Evolutionary conservation across 1,140 invertebrate species (phyloP).

Genomic region (Drosophila athabasca): DNA sequence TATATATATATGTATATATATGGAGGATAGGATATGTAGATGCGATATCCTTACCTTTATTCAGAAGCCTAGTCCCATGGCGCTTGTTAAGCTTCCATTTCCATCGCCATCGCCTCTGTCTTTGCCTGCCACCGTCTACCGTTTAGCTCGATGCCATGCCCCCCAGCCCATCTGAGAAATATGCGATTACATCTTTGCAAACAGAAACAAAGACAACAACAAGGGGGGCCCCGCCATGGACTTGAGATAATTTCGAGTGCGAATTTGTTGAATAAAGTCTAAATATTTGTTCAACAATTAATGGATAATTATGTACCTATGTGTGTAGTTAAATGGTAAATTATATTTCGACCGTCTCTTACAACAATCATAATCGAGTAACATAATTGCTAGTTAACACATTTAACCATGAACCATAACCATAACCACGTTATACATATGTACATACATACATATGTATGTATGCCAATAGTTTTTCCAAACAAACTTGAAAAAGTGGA

Average conservation of each 20-base stretch:
- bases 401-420: too few species aligned
- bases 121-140: too few species aligned
- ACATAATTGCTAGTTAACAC: too few species aligned
- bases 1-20: slow-evolving; percentile 16
- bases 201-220: neutral
- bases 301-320: neutral
- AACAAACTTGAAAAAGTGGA: too few species aligned
- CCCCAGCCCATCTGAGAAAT: slow-evolving; percentile 20
- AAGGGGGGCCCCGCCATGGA: neutral
- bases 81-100: slow-evolving; percentile 11
- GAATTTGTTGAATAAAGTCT: neutral
- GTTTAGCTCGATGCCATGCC: too few species aligned
- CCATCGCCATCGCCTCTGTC: too few species aligned
- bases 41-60: slow-evolving; percentile 2
- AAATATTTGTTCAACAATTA: slow-evolving; percentile 18
- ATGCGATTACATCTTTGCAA: slow-evolving; percentile 17
- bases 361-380: neutral
- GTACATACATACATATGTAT: too few species aligned
- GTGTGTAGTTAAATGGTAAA: too few species aligned
- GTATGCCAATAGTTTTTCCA: too few species aligned
- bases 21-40: neutral
- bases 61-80: slow-evolving; percentile 19
- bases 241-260: neutral
- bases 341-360: neutral
- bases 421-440: too few species aligned